Evolutionary conservation across 2,888 invertebrate species (phyloP), one percentile per base, ranked within the genome.

Genomic region (Drosophila neonasuta): DNA sequence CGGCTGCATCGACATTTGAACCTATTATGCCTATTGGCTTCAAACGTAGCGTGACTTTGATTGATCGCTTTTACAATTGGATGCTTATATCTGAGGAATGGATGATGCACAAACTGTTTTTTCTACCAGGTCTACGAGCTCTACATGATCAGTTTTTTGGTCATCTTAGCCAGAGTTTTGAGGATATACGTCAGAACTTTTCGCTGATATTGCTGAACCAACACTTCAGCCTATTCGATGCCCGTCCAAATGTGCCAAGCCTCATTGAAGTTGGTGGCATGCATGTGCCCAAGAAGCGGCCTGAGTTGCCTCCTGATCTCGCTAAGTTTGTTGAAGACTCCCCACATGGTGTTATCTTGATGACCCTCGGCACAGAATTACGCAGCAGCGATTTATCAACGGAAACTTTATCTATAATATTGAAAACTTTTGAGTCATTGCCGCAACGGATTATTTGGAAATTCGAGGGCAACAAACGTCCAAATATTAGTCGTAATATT

Each of bases 361-460:
- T 92, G 73, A 88, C 91, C 0, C 82, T 92, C 78, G 92, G 92
- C 15, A 72, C 81, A 0, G 90, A 90, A 50, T 11, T 89, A 2
- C 79, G 79, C 15, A 75, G 86, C 32, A 82, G 65, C 11, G 75
- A 79, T 59, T 50, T 90, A 5, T 74, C 86, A 0, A 2, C 30
- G 0, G 72, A 75, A 5, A 90, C 75, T 9, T 48, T 80, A 4
- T 15, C 77, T 4, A 50, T 75, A 0, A 20, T 89, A 1, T 0
- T 79, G 10, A 56, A 78, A 1, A 64, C 65, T 0, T 81, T 88
- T 13, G 59, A 49, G 15, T 24, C 64, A 0, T 36, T 89, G n/a
- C 80, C 86, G 0, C 85, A 88, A 34, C 66, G 86, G 13, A 88
- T 92, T 1, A 56, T 92, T 7, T 92, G 91, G 91, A 92, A 91